Percentiles rank a stretch among this genome's conserved stretches.
phyloP scores from a whole-genome alignment of 2,113 vertebrate species.

The Sebastes schlegelii region DNA sequence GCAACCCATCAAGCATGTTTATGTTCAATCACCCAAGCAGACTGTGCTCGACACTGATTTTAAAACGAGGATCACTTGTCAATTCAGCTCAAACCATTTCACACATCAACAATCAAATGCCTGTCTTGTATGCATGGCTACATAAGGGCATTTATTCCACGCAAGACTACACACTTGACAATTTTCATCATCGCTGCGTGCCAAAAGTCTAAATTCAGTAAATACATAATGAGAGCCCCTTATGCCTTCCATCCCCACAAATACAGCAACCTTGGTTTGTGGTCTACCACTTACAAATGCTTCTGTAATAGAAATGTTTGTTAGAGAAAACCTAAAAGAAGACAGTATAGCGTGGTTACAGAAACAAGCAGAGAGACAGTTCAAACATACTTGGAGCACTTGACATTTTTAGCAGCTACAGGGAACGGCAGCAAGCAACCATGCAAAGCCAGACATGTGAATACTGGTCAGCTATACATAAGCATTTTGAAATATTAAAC shows the following conservation, averaged over 20 bases:
- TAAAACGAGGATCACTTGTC: slow-evolving; percentile 45
- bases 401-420: background rate
- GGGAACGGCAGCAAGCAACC: background rate
- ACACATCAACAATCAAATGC: slow-evolving; percentile 44
- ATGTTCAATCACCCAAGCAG: slow-evolving; percentile 37
- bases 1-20: slow-evolving; percentile 38
- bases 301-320: background rate
- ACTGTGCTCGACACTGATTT: slow-evolving; percentile 33
- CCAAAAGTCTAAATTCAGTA: slow-evolving; percentile 26
- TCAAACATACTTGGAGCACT: background rate
- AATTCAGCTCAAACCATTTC: slow-evolving; percentile 47
- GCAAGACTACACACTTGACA: slow-evolving; percentile 19
- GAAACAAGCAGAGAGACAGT: slow-evolving; percentile 1
- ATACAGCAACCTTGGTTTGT: background rate
- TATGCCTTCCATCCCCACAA: background rate
- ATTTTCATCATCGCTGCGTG: slow-evolving; percentile 20
- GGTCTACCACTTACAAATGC: background rate
- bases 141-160: slow-evolving; percentile 24
- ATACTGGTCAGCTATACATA: no score
- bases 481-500: no score
- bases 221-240: slow-evolving; percentile 13
- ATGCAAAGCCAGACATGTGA: background rate
- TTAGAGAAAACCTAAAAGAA: background rate
- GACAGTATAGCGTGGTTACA: background rate
- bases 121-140: slow-evolving; percentile 40